These are phyloP conservation scores for Platysternon megacephalum DNA, from an alignment of 2,113 vertebrate genomes.

Conservation along the genomic window DNA sequence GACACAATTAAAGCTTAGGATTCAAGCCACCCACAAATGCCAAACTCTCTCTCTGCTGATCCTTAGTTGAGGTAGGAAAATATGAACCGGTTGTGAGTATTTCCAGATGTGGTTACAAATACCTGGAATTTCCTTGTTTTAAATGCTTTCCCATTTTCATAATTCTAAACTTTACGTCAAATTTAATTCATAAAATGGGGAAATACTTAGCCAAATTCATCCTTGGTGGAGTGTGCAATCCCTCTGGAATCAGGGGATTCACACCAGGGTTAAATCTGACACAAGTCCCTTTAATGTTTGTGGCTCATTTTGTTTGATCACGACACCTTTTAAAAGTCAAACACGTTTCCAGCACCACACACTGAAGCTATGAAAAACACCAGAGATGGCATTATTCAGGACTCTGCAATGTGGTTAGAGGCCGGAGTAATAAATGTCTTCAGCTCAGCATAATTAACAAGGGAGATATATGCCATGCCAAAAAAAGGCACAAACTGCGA, in stretches of 20 bases:
- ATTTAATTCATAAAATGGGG: conserved; percentile 42
- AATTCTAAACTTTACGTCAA: conserved; percentile 55
- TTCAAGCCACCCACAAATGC: conserved; percentile 57
- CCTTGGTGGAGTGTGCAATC: background rate
- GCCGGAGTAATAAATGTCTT: background rate
- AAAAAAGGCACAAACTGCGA: background rate
- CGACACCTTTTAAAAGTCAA: background rate
- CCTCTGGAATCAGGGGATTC: background rate
- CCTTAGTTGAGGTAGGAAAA: conserved; percentile 61
- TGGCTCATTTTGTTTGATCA: background rate
- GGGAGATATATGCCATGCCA: background rate
- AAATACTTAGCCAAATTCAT: conserved; percentile 8
- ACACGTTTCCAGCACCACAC: background rate
- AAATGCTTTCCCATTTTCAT: conserved; percentile 22
- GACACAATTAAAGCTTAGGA: conserved; percentile 40
- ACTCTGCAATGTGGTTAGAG: background rate
- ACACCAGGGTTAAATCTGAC: background rate
- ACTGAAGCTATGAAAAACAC: background rate
- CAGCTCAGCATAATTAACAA: background rate
- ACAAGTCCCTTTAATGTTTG: background rate
- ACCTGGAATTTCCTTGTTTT: conserved; percentile 18
- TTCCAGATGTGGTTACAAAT: conserved; percentile 69
- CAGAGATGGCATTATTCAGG: background rate
- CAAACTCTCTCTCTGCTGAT: conserved; percentile 43
- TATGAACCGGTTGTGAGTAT: conserved; percentile 49